A percentile compares a stretch with the other conserved stretches of the same genome.
phyloP scores from a whole-genome alignment of 2,888 invertebrate species.

The Hypomecis atomaria region DNA sequence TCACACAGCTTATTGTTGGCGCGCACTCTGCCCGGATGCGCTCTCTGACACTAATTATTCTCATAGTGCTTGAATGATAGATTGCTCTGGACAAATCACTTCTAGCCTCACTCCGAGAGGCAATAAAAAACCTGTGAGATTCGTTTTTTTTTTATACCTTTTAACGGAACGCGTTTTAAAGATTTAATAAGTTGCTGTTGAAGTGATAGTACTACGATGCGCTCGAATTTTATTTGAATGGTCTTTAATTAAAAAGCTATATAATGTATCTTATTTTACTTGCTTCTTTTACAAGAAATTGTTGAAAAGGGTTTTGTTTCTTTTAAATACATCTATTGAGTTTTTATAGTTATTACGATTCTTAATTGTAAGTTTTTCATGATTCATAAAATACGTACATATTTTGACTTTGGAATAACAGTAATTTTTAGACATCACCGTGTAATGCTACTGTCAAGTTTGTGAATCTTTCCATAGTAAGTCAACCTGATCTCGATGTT shows the following conservation, averaged over 20 bases:
- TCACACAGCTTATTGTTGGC: constrained; percentile 80
- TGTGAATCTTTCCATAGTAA: neutral
- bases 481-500: neutral
- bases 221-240: constrained; percentile 18
- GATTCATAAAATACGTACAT: too few relatives aligned
- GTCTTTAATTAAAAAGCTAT: constrained; percentile 19
- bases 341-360: too few relatives aligned
- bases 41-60: constrained; percentile 84
- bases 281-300: neutral
- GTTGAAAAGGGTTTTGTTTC: neutral
- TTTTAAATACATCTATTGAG: neutral
- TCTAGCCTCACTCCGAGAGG: constrained; percentile 69
- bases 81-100: constrained; percentile 83
- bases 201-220: constrained; percentile 23
- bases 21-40: constrained; percentile 78
- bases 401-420: too few relatives aligned
- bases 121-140: constrained; percentile 77
- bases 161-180: constrained; percentile 56
- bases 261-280: constrained; percentile 14
- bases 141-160: constrained; percentile 69
- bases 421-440: too few relatives aligned
- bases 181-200: constrained; percentile 26
- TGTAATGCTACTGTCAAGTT: too few relatives aligned
- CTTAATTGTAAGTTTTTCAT: too few relatives aligned
- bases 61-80: constrained; percentile 83